Conservation (phyloP, 64 coral and sea anemone species). For the Stichodactyla helianthus region DNA sequence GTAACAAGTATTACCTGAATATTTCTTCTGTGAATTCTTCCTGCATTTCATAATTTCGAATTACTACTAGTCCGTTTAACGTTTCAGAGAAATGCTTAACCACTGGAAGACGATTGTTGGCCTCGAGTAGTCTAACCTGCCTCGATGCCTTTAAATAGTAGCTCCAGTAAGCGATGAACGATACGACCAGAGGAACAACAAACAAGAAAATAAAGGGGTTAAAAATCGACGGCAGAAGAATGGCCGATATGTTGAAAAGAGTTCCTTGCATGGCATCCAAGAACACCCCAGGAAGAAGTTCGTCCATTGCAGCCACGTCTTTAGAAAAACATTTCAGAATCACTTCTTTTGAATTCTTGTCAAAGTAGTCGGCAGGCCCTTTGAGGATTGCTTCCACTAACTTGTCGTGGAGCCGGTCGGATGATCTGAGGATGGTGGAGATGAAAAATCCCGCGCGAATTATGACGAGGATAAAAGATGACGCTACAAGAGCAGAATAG, state of each 20-base stretch:
- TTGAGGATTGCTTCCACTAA: conserved; percentile 40
- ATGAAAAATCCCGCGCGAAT: conserved; percentile 49
- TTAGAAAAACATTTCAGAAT: conserved; percentile 51
- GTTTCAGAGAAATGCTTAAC: conserved; percentile 49
- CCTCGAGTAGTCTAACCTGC: conserved; percentile 45
- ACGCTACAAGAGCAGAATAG: conserved; percentile 42
- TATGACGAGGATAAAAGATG: conserved; percentile 41
- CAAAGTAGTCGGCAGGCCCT: conserved; percentile 32
- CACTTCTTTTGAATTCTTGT: neutral
- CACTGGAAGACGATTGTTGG: conserved; percentile 31
- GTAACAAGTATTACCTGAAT: conserved; percentile 9
- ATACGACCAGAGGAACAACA: conserved; percentile 28
- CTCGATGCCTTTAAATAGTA: conserved; percentile 46
- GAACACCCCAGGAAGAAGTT: conserved; percentile 49
- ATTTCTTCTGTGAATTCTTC: conserved; percentile 38
- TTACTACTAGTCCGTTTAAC: conserved; percentile 35
- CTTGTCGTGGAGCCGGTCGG: conserved; percentile 38
- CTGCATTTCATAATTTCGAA: conserved; percentile 43
- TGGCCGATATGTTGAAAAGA: conserved; percentile 25
- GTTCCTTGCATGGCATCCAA: conserved; percentile 37
- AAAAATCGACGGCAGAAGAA: conserved; percentile 37
- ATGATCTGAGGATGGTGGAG: conserved; percentile 32
- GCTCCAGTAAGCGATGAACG: conserved; percentile 33
- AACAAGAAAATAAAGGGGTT: conserved; percentile 35
- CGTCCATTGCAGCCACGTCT: conserved; percentile 44